Conservation (phyloP, 2,113 vertebrate species). For the Leiothrix lutea region DNA sequence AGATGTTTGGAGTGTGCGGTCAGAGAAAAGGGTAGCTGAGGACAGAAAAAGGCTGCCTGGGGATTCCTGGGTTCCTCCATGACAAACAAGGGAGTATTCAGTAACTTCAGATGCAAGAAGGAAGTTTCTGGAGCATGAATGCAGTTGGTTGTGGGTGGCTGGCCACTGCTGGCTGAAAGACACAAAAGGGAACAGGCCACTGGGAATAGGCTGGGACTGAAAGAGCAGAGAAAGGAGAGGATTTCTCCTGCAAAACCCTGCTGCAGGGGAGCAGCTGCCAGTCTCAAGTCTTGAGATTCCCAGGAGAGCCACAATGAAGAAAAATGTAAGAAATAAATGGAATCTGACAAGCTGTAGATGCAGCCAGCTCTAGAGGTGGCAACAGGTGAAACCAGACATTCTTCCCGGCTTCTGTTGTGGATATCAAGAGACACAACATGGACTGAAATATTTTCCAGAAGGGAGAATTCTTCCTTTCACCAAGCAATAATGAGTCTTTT, state of each 20-base stretch:
- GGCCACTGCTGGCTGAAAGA: neutral
- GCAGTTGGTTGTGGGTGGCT: neutral
- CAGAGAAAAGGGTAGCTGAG: neutral
- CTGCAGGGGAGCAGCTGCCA: neutral
- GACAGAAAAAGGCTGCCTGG: neutral
- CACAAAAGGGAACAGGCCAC: neutral
- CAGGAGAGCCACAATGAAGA: neutral
- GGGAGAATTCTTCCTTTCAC: neutral
- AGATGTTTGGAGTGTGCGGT: neutral
- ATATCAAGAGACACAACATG: neutral
- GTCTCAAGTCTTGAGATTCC: neutral
- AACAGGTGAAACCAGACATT: neutral
- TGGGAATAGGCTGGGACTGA: neutral
- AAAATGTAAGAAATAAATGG: neutral
- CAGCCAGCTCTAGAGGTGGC: neutral
- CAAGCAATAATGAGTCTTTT: neutral
- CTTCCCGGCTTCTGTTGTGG: neutral
- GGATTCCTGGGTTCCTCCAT: neutral
- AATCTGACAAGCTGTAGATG: neutral
- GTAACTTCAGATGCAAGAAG: neutral
- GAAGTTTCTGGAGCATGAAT: neutral
- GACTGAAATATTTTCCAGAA: neutral
- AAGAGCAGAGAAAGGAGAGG: neutral
- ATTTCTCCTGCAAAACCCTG: neutral
- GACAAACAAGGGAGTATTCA: neutral